Conservation (phyloP, 2,888 invertebrate genomes). For the Scrobipalpa atriplicella region DNA sequence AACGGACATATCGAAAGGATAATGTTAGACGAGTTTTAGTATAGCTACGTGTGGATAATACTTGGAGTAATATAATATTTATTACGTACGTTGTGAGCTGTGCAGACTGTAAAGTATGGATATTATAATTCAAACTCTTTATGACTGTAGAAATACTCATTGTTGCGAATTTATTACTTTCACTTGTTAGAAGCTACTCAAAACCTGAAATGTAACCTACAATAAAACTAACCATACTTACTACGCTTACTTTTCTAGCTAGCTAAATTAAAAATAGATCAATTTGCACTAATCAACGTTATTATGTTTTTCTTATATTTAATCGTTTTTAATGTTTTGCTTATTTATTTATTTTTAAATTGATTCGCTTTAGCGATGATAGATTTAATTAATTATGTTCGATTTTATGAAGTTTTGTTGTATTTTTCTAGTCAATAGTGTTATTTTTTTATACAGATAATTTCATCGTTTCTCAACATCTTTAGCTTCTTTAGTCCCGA, state of each 20-base stretch:
- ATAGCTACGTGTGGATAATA: not conserved
- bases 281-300: not conserved
- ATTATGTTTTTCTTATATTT: too few species aligned
- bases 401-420: not conserved
- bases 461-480: not conserved
- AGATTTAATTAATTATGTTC: not conserved
- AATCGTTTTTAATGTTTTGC: too few species aligned
- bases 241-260: not conserved
- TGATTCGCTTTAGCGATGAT: not conserved
- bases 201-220: not conserved
- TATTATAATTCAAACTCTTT: not conserved
- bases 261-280: not conserved
- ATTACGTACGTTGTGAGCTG: not conserved
- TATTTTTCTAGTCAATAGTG: constrained; percentile 9
- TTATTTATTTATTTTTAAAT: too few species aligned
- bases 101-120: not conserved
- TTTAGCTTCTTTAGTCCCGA: not conserved
- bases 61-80: too few species aligned
- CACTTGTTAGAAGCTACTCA: not conserved
- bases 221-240: not conserved
- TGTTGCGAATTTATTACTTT: constrained; percentile 1
- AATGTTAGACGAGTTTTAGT: not conserved
- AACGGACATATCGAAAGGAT: not conserved
- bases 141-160: not conserved
- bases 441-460: not conserved